Percentiles rank a stretch among this genome's conserved stretches.
phyloP scores from a whole-genome alignment of 2,888 invertebrate genomes.

The Andrena haemorrhoa region DNA sequence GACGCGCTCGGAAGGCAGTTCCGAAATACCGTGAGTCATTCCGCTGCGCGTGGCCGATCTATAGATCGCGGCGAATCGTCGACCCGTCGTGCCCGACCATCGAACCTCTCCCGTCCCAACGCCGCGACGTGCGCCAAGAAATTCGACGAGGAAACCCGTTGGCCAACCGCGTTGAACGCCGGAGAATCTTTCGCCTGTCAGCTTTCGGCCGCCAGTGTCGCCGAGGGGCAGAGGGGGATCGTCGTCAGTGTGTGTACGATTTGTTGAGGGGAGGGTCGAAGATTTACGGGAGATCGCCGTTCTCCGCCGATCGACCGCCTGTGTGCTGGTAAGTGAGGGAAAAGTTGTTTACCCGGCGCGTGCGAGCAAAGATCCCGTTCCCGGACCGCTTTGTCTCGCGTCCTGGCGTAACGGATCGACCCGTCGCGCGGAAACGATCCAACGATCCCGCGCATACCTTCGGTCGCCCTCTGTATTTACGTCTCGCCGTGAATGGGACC shows the following conservation, averaged over 20 bases:
- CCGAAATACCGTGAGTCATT: not conserved
- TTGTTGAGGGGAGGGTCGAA: conserved; percentile 9
- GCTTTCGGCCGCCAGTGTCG: conserved; percentile 4
- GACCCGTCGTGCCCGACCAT: conserved; percentile 6
- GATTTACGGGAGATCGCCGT: conserved; percentile 27
- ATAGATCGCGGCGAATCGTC: conserved; percentile 19
- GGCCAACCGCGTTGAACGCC: not conserved
- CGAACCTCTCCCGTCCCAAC: not conserved
- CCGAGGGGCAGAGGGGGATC: not conserved
- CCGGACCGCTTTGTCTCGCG: conserved; percentile 7
- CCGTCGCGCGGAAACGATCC: conserved; percentile 18
- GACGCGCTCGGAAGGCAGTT: not conserved
- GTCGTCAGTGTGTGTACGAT: conserved; percentile 30
- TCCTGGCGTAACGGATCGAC: conserved; percentile 22
- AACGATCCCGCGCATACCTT: no score
- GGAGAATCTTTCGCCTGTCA: not conserved
- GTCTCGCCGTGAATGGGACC: no score
- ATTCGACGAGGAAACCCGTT: not conserved
- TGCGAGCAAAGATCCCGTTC: no score
- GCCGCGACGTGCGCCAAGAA: not conserved
- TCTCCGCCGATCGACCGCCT: conserved; percentile 15
- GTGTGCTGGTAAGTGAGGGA: conserved; percentile 32
- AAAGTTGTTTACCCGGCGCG: no score
- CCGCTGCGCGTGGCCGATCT: conserved; percentile 3
- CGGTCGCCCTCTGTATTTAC: no score